These are phyloP conservation scores for Hipparchia sbordonii DNA, from an alignment of 2,888 invertebrate genomes.

Conservation along the genomic window DNA sequence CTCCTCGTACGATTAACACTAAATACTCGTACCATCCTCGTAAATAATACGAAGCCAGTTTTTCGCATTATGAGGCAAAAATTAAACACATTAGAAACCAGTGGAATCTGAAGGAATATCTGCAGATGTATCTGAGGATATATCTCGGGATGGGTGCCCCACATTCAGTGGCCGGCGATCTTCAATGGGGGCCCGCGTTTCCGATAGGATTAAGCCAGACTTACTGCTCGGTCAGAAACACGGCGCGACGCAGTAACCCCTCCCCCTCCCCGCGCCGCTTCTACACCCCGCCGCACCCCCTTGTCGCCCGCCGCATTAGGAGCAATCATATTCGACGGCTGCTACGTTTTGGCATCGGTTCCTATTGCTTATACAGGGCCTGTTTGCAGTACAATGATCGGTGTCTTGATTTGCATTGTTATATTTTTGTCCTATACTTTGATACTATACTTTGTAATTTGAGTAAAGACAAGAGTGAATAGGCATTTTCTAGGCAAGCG, in stretches of 20 bases:
- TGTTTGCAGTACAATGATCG: conserved; percentile 79
- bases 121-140: conserved; percentile 61
- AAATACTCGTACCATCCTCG: too few relatives aligned
- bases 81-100: conserved; percentile 10
- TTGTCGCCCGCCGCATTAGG: conserved; percentile 71
- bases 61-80: not conserved
- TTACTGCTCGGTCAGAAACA: conserved; percentile 82
- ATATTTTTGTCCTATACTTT: not conserved
- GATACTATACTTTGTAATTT: too few relatives aligned
- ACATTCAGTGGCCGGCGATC: conserved; percentile 66
- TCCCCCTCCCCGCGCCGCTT: conserved; percentile 49
- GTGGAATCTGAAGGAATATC: conserved; percentile 49
- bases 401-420: conserved; percentile 68
- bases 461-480: too few relatives aligned
- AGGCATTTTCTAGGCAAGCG: too few relatives aligned
- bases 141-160: conserved; percentile 56
- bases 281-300: conserved; percentile 53
- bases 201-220: conserved; percentile 82
- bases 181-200: conserved; percentile 80
- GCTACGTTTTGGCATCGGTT: conserved; percentile 80
- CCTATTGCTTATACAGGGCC: conserved; percentile 74
- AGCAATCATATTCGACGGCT: conserved; percentile 82
- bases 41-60: too few relatives aligned
- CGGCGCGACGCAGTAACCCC: conserved; percentile 66
- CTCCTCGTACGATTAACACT: too few relatives aligned